Base-by-base conservation (phyloP, 2,888 invertebrate genomes). In the Leptopilina myrica region DNA sequence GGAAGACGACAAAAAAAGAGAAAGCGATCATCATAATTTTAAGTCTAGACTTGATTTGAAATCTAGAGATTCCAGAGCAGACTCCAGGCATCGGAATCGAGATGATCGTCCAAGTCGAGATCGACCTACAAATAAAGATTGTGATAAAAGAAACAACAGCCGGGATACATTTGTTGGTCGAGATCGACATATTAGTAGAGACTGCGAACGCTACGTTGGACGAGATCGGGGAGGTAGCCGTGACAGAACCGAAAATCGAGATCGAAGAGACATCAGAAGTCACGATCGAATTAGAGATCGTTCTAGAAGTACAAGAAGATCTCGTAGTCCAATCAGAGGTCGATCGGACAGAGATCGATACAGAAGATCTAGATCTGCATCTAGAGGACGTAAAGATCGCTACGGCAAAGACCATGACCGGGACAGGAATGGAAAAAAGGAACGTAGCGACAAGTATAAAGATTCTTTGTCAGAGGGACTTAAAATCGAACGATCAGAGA, bases 391-490 rank as follows among this genome's bases (percentile, higher is more conserved):
- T 64, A 78, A 81, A 7, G 81, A 82, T 75, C 81, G 81, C 14
- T 56, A 59, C 85, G 85, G 85, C 7, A 86, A 92, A 62, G 91
- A 92, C 26, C 88, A 91, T 40, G 92, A 91, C 62, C 86, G 90
- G 62, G 92, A 92, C 33, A 92, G 90, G 78, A 91, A 92, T 79
- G 87, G 91, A 33, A 90, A 91, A 76, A 87, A 90, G 49, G 90
- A 89, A 83, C 92, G 90, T 81, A 92, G 91, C n/a, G 95, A 95
- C 89, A 94, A 94, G 79, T 95, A 92, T 88, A 94, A 93, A 87
- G 96, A 95, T 86, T 96, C 97, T 15, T 90, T 96, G 20, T 96
- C 96, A 80, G 97, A 98, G 90, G 96, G 97, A 2, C 93, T 97
- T 84, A 95, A 95, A 85, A 90, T 93, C 7, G 94, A 94, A 81